Conservation (phyloP, 2,888 invertebrate species). For the Macaria notata region DNA sequence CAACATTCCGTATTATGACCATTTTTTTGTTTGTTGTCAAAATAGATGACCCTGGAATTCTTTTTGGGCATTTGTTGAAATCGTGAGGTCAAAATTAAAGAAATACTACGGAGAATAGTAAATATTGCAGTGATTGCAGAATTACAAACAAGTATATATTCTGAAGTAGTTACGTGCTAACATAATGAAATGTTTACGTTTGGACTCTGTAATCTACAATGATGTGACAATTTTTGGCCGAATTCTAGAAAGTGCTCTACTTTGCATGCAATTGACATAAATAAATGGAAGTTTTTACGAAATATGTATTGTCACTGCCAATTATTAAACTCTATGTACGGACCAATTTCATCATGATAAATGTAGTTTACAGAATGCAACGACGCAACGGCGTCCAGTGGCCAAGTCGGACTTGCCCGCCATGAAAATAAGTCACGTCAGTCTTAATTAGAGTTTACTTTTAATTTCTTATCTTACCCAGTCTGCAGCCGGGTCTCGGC, state of each 20-base stretch:
- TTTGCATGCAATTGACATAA: background rate
- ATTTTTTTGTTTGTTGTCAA: conserved; percentile 21
- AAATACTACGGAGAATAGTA: conserved; percentile 7
- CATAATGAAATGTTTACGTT: background rate
- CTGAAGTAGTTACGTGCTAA: background rate
- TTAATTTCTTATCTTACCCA: conserved; percentile 81
- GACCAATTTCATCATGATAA: no score
- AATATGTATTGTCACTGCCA: no score
- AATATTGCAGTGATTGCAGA: conserved; percentile 3
- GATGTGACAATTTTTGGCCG: conserved; percentile 1
- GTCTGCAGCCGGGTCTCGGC: conserved; percentile 92
- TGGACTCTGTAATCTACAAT: conserved; percentile 4
- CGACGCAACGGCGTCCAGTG: no score
- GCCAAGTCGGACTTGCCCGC: no score
- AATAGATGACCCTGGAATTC: conserved; percentile 12
- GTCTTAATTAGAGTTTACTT: no score
- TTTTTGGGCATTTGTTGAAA: conserved; percentile 8
- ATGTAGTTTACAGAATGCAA: no score
- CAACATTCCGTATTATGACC: conserved; percentile 7
- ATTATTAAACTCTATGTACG: no score
- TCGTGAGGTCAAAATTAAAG: background rate
- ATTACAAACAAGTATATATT: background rate
- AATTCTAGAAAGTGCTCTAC: conserved; percentile 2
- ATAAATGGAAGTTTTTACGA: no score
- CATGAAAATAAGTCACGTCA: background rate